Conservation (phyloP, 2,797 vertebrate species). For the Neosilurus mollespiculum region DNA sequence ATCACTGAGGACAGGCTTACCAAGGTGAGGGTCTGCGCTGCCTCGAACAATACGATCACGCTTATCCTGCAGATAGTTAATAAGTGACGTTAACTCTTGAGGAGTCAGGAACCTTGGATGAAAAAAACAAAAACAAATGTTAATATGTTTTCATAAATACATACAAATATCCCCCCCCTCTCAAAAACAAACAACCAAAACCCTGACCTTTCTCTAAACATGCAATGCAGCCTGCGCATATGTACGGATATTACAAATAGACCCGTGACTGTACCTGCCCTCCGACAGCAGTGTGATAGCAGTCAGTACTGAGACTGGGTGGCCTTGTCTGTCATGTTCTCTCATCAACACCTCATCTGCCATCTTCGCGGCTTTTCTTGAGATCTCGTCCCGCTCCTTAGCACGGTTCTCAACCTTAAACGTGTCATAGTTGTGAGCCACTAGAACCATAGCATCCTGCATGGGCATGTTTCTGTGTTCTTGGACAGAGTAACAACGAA, state of each 20-base stretch:
- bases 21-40: conserved; percentile 74
- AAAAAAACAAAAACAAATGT: background rate
- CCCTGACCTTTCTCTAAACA: too few species aligned
- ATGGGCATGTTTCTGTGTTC: conserved; percentile 99
- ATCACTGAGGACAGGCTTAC: conserved; percentile 64
- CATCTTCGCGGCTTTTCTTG: conserved; percentile 95
- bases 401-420: conserved; percentile 90
- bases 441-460: conserved; percentile 94
- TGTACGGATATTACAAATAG: background rate
- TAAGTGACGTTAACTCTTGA: conserved; percentile 88
- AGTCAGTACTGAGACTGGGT: conserved; percentile 85
- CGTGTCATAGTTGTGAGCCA: conserved; percentile 89
- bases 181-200: background rate
- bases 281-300: conserved; percentile 88
- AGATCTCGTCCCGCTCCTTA: conserved; percentile 92
- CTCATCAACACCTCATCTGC: conserved; percentile 90
- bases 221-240: background rate
- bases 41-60: conserved; percentile 81
- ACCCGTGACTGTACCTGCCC: conserved; percentile 66
- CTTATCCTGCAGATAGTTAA: conserved; percentile 88
- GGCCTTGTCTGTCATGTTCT: conserved; percentile 84
- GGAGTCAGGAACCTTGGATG: conserved; percentile 83
- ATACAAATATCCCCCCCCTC: background rate
- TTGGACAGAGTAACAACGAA: conserved; percentile 54
- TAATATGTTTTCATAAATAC: background rate